These are phyloP conservation scores for Bombus turneri DNA, from an alignment of 1,140 invertebrate genomes.

Conservation along the genomic window DNA sequence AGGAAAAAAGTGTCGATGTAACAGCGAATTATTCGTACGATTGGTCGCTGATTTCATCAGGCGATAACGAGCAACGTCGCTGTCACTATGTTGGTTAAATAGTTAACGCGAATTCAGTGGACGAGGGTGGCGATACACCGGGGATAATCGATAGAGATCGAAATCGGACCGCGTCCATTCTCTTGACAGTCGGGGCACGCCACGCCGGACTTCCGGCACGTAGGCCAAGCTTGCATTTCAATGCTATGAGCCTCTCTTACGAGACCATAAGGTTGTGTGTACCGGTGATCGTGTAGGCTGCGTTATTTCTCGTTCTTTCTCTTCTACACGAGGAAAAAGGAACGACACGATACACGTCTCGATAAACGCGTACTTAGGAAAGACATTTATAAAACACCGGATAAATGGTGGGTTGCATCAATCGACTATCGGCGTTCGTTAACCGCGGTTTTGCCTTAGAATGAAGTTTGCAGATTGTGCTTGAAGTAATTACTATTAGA, in stretches of 20 bases:
- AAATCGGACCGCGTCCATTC: constrained; percentile 57
- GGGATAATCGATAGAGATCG: constrained; percentile 61
- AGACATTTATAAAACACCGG: background rate
- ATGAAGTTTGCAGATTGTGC: no score
- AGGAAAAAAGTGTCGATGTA: background rate
- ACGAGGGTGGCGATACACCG: constrained; percentile 39
- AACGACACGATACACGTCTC: constrained; percentile 5
- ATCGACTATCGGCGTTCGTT: no score
- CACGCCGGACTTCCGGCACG: constrained; percentile 65
- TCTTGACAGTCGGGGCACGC: constrained; percentile 59
- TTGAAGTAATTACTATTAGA: no score
- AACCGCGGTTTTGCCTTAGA: no score
- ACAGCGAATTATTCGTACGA: constrained; percentile 9
- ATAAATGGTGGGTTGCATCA: no score
- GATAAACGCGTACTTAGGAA: background rate
- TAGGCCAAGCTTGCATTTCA: constrained; percentile 65
- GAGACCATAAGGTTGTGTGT: constrained; percentile 42
- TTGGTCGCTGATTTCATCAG: background rate
- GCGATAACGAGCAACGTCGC: background rate
- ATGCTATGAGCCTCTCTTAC: constrained; percentile 48
- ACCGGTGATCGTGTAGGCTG: constrained; percentile 34
- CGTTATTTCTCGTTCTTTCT: background rate
- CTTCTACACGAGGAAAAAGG: background rate
- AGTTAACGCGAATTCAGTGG: constrained; percentile 13
- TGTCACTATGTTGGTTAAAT: background rate